Conservation (phyloP, 2,113 vertebrate genomes). For the Xiphophorus couchianus region DNA sequence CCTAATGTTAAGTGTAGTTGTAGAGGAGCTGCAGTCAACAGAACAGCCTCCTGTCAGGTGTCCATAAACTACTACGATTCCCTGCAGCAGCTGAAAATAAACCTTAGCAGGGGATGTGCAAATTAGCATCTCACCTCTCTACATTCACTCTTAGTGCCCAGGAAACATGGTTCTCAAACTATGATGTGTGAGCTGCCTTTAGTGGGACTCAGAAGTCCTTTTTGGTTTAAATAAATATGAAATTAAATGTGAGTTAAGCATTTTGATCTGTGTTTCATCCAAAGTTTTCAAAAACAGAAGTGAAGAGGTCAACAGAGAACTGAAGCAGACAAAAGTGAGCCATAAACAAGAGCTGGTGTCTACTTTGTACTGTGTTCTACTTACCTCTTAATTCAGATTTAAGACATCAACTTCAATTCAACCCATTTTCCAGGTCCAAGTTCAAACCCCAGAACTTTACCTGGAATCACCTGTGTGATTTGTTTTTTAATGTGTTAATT, state of each 20-base stretch:
- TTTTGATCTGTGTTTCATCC: background rate
- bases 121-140: conserved; percentile 33
- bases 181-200: background rate
- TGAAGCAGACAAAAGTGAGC: background rate
- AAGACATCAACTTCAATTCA: background rate
- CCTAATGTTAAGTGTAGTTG: conserved; percentile 29
- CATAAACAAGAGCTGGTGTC: background rate
- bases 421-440: background rate
- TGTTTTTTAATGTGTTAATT: too few species aligned
- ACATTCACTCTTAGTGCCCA: conserved; percentile 12
- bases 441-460: background rate
- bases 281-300: background rate
- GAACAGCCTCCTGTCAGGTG: conserved; percentile 44
- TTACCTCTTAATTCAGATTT: background rate
- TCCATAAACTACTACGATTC: conserved; percentile 36
- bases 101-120: conserved; percentile 28
- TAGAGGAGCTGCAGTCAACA: conserved; percentile 38
- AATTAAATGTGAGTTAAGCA: background rate
- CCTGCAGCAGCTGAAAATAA: conserved; percentile 41
- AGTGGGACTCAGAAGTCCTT: background rate
- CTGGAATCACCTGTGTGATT: too few species aligned
- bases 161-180: background rate
- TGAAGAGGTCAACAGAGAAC: background rate
- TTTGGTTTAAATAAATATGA: background rate
- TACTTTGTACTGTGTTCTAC: background rate